Evolutionary conservation across 2,888 invertebrate genomes (phyloP).

Genomic region (Agrochola macilenta): DNA sequence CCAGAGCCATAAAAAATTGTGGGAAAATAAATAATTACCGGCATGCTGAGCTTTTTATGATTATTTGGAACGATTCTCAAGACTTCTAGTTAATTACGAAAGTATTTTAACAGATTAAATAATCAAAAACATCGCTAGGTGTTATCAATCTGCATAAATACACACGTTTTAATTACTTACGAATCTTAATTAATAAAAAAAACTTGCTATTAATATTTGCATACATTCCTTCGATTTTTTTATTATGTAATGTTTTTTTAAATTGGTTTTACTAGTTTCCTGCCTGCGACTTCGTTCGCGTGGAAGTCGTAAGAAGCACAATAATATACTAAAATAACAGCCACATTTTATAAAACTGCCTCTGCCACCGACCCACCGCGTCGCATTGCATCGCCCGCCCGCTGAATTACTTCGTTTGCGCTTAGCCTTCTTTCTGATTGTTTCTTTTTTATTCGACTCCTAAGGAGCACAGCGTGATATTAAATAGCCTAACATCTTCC

Average conservation of each 20-base stretch:
- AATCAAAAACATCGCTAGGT: constrained; percentile 10
- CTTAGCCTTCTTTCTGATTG: background rate
- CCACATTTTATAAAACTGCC: background rate
- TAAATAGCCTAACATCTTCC: background rate
- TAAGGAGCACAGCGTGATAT: background rate
- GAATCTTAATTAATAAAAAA: constrained; percentile 14
- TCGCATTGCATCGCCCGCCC: background rate
- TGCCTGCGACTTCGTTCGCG: background rate
- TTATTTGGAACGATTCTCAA: constrained; percentile 39
- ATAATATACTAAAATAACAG: background rate
- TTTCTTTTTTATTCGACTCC: background rate
- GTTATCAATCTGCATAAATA: constrained; percentile 45
- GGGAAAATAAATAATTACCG: constrained; percentile 43
- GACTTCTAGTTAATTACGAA: constrained; percentile 43
- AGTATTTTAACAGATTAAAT: constrained; percentile 42
- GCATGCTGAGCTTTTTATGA: constrained; percentile 15
- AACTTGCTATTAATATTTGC: constrained; percentile 24
- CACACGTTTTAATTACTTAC: constrained; percentile 37
- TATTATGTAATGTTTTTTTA: constrained; percentile 17
- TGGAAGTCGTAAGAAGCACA: background rate
- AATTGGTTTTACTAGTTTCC: background rate
- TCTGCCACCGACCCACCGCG: background rate
- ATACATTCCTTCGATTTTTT: constrained; percentile 1
- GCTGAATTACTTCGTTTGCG: background rate
- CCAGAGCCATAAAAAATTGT: constrained; percentile 15